Evolutionary conservation across 53 echinoderm and acorn worm species (phyloP).

Genomic region (Echinometra lucunter): DNA sequence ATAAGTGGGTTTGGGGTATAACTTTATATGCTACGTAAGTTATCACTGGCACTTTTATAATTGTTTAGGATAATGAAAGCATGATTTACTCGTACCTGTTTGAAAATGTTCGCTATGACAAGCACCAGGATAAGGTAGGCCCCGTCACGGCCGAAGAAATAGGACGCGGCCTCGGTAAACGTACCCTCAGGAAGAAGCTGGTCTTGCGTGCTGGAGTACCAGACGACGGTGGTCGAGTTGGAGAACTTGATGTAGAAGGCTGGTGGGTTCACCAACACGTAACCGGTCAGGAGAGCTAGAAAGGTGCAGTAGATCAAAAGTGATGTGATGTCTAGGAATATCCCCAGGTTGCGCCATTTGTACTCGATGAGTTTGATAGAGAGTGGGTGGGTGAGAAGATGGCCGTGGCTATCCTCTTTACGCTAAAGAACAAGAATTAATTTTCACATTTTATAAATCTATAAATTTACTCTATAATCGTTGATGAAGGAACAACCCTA

Average conservation of each 20-base stretch:
- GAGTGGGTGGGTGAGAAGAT: background rate
- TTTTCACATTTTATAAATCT: background rate
- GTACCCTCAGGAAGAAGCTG: background rate
- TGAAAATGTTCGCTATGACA: background rate
- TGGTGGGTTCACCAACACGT: conserved; percentile 11
- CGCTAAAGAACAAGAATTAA: background rate
- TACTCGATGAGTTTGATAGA: conserved; percentile 31
- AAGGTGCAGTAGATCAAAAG: background rate
- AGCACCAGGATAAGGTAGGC: background rate
- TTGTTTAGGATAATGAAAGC: too few relatives aligned
- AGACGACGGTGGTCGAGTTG: background rate
- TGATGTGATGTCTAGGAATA: background rate
- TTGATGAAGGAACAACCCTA: background rate
- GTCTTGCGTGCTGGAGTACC: background rate
- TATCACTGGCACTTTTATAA: too few relatives aligned
- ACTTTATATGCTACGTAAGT: too few relatives aligned
- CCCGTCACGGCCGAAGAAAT: background rate
- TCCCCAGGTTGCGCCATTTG: background rate
- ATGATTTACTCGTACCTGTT: background rate
- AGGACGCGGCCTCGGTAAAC: background rate
- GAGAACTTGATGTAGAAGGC: conserved; percentile 21
- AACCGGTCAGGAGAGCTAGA: background rate
- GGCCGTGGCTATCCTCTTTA: background rate
- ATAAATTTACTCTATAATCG: background rate
- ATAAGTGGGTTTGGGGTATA: too few relatives aligned